These are phyloP conservation scores for Cassiopea andromeda DNA, from an alignment of 30 jellyfish, hydroid and myxozoan genomes.

Conservation along the genomic window DNA sequence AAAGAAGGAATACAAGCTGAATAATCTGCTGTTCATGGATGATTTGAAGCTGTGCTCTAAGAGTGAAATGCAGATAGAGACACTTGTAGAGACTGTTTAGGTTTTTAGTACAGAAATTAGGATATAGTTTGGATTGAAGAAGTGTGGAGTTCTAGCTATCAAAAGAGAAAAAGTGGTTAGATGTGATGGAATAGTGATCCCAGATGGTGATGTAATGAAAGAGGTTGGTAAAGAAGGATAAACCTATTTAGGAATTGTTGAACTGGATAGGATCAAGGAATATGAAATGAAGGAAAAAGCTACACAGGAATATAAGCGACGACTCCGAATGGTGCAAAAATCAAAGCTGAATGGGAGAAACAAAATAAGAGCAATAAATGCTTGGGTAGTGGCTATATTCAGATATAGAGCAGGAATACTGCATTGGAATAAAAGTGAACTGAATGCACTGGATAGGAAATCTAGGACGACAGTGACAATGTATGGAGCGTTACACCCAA, in stretches of 20 bases:
- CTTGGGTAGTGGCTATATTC: too few species aligned
- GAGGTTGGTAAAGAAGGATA: too few species aligned
- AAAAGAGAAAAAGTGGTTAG: neutral
- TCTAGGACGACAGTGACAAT: neutral
- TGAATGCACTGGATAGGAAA: neutral
- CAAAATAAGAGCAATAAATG: too few species aligned
- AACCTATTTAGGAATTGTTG: neutral
- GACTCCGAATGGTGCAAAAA: neutral
- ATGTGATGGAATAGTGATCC: neutral
- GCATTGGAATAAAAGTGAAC: too few species aligned
- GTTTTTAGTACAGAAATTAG: neutral
- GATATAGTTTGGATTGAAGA: too few species aligned
- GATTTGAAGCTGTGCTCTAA: conserved; percentile 28
- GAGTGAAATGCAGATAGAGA: neutral
- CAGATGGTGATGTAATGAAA: too few species aligned
- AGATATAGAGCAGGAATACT: too few species aligned
- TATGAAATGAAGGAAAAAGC: neutral
- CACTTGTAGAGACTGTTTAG: neutral
- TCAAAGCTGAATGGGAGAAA: neutral
- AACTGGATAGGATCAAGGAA: neutral
- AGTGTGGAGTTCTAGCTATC: neutral
- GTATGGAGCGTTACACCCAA: too few species aligned
- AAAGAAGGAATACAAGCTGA: too few species aligned
- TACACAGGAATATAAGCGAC: neutral
- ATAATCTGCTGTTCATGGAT: neutral